Base-by-base conservation (phyloP, 2,113 vertebrate species). In the Glaucidium brasilianum region DNA sequence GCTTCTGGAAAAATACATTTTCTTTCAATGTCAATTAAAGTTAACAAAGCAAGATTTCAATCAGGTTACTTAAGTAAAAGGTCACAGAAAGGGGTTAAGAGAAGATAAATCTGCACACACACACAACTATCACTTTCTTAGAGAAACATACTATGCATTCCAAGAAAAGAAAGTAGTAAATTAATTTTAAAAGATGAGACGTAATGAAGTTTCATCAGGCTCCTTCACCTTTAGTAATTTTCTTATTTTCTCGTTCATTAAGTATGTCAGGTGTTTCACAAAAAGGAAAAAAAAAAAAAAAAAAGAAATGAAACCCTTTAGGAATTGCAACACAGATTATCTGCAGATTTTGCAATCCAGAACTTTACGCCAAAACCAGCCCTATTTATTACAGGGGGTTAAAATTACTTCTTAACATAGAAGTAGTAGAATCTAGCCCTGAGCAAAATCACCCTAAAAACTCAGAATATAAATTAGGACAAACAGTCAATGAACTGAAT, bases 11-110 rank as follows among this genome's bases (percentile, higher is more conserved):
- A 96, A 95, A 85, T 69, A 87, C 64, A 83, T 91, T 95, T 96
- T 93, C 75, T 91, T 97, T 95, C 94, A 94, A 59, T 71, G 83
- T 95, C 92, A 96, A 87, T 93, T 97, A 95, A 96, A 95, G 77
- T 92, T 96, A 95, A 97, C 81, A 87, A 96, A 96, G 94, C 67
- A 89, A 96, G 85, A 79, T 90, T 94, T 94, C 89, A 55, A 35
- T 87, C 67, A 62, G 39, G 49, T 91, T 96, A 80, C 87, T 96
- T 96, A 94, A 94, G 89, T 68, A 92, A 94, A 89, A 96, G 89
- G 79, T 83, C 93, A 82, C 52, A 43, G 77, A 76, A 83, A 78
- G 26, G 37, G 75, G 77, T 89, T 89, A 91, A 85, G 77, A 63
- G 79, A 68, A 92, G 86, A 86, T 71, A 85, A 96, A 95, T 86